These are phyloP conservation scores for Nemapogon koenigi DNA, from an alignment of 2,888 invertebrate genomes.

Conservation along the genomic window DNA sequence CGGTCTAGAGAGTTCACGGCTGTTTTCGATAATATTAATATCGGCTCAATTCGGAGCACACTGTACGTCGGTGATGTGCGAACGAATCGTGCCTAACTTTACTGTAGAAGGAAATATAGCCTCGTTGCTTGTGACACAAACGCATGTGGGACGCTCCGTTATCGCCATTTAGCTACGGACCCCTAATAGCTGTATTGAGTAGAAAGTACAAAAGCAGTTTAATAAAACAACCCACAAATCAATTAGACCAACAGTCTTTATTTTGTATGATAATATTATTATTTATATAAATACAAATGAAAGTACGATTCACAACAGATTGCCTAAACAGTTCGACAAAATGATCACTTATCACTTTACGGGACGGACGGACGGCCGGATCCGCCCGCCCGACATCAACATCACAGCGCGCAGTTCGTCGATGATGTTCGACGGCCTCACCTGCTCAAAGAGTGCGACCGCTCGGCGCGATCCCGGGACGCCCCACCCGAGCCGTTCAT, in stretches of 20 bases:
- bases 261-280: conserved; percentile 32
- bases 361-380: conserved; percentile 21
- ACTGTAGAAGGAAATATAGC: too few species aligned
- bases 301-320: not conserved
- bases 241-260: conserved; percentile 56
- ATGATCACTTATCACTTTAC: conserved; percentile 59
- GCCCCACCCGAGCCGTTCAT: conserved; percentile 44
- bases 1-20: too few species aligned
- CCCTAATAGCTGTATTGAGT: too few species aligned
- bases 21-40: too few species aligned
- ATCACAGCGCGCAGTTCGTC: conserved; percentile 22
- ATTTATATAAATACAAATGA: not conserved
- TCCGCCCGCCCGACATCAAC: conserved; percentile 21
- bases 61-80: too few species aligned
- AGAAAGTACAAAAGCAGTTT: too few species aligned
- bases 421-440: conserved; percentile 49
- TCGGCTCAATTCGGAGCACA: too few species aligned
- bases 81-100: too few species aligned
- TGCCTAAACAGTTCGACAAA: conserved; percentile 37
- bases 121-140: too few species aligned
- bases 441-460: conserved; percentile 73
- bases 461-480: conserved; percentile 43
- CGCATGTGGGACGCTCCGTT: too few species aligned
- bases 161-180: too few species aligned
- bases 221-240: conserved; percentile 7